Evolutionary conservation across 2,797 vertebrate species (phyloP).

Genomic region (Myripristis jacobus): DNA sequence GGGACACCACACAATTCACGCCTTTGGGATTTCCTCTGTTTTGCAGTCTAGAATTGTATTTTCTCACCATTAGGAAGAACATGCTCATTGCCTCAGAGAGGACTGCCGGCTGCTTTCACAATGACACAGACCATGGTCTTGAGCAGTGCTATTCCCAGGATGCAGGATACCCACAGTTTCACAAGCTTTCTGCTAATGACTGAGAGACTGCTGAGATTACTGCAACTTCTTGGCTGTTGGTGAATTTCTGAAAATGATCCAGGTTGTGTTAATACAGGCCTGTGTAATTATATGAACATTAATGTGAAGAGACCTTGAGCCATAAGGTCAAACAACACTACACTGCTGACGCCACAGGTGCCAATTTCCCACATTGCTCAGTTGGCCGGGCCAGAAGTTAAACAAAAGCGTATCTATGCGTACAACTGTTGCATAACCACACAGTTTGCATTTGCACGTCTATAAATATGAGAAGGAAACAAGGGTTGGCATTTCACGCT

Average conservation of each 20-base stretch:
- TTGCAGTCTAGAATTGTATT: slow-evolving; percentile 20
- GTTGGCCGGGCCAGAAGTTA: slow-evolving; percentile 5
- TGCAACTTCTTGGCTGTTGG: slow-evolving; percentile 35
- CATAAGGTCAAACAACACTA: not conserved
- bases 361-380: slow-evolving; percentile 62
- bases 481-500: slow-evolving; percentile 13
- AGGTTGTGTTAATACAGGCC: too few relatives aligned
- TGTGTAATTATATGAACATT: not conserved
- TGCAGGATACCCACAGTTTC: slow-evolving; percentile 9
- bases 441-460: not conserved
- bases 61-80: slow-evolving; percentile 1
- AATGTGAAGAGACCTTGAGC: slow-evolving; percentile 4
- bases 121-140: not conserved
- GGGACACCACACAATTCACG: slow-evolving; percentile 4
- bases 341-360: slow-evolving; percentile 48
- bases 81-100: slow-evolving; percentile 61
- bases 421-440: slow-evolving; percentile 52
- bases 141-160: slow-evolving; percentile 15
- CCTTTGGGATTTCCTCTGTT: slow-evolving; percentile 61
- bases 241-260: slow-evolving; percentile 47
- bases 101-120: slow-evolving; percentile 46
- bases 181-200: not conserved
- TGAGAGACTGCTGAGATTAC: not conserved
- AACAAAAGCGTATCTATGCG: slow-evolving; percentile 36
- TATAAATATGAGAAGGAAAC: slow-evolving; percentile 49